Base-by-base conservation (phyloP, 2,113 vertebrate species). In the Herpetotheres cachinnans region DNA sequence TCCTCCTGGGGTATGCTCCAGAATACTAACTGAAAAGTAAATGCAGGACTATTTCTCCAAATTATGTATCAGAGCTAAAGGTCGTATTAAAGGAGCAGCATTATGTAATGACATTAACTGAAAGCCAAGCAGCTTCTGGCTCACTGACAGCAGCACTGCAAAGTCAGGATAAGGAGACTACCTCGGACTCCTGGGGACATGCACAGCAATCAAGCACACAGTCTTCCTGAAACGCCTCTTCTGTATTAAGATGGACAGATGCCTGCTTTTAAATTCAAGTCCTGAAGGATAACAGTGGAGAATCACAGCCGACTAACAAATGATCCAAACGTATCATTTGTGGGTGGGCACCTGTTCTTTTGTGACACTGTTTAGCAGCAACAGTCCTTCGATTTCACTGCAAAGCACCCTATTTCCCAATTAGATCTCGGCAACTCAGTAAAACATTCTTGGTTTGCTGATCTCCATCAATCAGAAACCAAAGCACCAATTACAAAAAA, bases 21-120 rank as follows among this genome's bases (percentile, higher is more conserved):
- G 90, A 89, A 92, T 93, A 86, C 95, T 95, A 95, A 95, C 90
- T 40, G 90, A 84, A 86, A 78, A 93, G 83, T 93, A 94, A 97
- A 97, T 76, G 92, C 86, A 89, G 69, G 88, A 92, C 94, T 96
- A 87, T 96, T 96, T 90, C 96, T 93, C 69, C 95, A 94, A 63
- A 95, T 89, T 88, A 94, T 22, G 85, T 77, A 94, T 59, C 55
- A 0, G 26, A 94, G 85, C 50, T 81, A 94, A 90, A 93, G 93
- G 96, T 71, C 55, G 3, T 30, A 77, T 44, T 38, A 78, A 78
- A 96, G 90, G 79, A 96, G 92, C 79, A 87, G 87, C 58, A 42
- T 78, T 93, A 90, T 74, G 63, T 74, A 95, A 92, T 86, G 86
- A 46, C 92, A 88, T 83, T 81, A 86, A 84, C 63, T 70, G 92